phyloP scores from a whole-genome alignment of 2,113 vertebrate species.

The Toxotes chatareus region DNA sequence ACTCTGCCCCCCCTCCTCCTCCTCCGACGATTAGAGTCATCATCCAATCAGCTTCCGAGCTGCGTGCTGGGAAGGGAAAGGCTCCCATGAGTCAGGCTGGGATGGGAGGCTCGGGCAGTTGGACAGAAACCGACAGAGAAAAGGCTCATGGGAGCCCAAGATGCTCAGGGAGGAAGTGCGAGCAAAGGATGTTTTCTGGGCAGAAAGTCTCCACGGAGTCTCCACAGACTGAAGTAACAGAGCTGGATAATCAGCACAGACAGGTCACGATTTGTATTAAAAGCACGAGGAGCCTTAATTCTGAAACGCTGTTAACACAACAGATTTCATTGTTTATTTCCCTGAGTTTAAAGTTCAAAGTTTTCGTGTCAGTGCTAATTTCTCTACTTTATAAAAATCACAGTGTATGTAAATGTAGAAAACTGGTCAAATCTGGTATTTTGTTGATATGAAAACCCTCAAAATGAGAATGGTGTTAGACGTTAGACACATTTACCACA shows the following conservation, averaged over 20 bases:
- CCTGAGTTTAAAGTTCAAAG: too few relatives aligned
- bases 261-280: background rate
- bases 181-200: conserved; percentile 31
- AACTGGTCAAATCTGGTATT: background rate
- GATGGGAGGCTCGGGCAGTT: conserved; percentile 33
- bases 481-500: too few relatives aligned
- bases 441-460: background rate
- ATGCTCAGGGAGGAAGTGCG: conserved; percentile 65
- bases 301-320: background rate
- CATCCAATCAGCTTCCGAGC: conserved; percentile 77
- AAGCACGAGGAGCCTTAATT: background rate
- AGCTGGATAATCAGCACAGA: background rate
- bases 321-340: background rate
- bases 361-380: too few relatives aligned
- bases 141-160: conserved; percentile 49
- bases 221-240: background rate
- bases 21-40: conserved; percentile 60
- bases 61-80: conserved; percentile 38
- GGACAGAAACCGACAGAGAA: conserved; percentile 35
- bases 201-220: conserved; percentile 10
- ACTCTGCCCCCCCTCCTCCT: conserved; percentile 36
- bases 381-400: background rate
- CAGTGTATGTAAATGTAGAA: background rate
- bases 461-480: too few relatives aligned
- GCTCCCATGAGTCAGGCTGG: conserved; percentile 57